Evolutionary conservation across 2,797 vertebrate genomes (phyloP), one percentile per base, ranked within the genome.

Genomic region (Chanos chanos): DNA sequence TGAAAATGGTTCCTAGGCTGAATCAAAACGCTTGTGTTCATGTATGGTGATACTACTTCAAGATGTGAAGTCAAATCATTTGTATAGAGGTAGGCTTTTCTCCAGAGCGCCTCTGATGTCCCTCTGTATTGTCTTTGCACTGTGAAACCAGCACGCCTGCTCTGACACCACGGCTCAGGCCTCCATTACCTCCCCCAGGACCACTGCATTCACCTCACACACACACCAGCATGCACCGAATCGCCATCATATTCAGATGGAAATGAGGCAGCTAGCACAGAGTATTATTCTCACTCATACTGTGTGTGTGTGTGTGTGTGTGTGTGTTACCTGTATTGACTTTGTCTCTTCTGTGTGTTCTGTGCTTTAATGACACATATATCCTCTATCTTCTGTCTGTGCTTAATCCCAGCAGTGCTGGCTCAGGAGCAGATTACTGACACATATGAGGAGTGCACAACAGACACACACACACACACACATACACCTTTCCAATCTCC

Each of bases 401-500:
- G 77, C 82, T 80, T 89, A 90, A 91, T 90, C 85, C 86, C 81
- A 83, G 79, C 77, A 81, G 76, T 79, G 78, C 84, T 83, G 81
- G 84, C 85, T 89, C 84, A 88, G 85, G 77, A 84, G 75, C 81
- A 89, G 83, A 88, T 89, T 86, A 87, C 83, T 83, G 82, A 79
- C 84, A 81, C 79, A 88, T 84, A 83, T 82, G 78, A 83, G 64
- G 82, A 86, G 79, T 61, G 33, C 69, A 76, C 79, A 83, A 76
- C 73, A 66, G 68, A 64, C 49, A 55, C 24, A 68, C 27, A 48
- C 70, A 49, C 25, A 64, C 40, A 13, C 24, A 19, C 13, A 16
- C 40, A 52, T 22, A 72, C 52, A 28, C 60, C 37, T 68, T 50
- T 19, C 13, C 22, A 34, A 24, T 21, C 10, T 15, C 5, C 36